Evolutionary conservation across 2,888 invertebrate species (phyloP), one percentile per base, ranked within the genome.

Genomic region (Heteromyza rotundicornis): DNA sequence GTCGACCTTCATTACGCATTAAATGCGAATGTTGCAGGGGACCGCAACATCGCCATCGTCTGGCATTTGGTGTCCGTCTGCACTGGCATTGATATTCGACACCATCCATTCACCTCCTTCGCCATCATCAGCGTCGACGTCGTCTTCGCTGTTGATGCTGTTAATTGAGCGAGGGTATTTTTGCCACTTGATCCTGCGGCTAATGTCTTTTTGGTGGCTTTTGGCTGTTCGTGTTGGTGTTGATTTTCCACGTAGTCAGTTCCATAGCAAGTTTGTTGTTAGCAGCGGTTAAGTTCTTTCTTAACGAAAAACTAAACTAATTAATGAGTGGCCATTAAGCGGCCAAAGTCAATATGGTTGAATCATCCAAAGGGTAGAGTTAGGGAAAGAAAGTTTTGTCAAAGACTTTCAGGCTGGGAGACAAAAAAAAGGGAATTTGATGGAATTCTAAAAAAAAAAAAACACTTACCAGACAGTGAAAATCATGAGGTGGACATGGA

Each of bases 241-340:
- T n/a, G 40, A 19, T 32, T 49, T n/a, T 17, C 12, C 12, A 27
- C 47, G 20, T 36, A 35, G 7, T 49, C 10, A 40, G 40, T 40
- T 40, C 12, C 5, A 14, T 7, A 7, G 27, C 5, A 27, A 27
- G 10, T 27, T 27, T 27, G 27, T 5, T 27, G 5, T 5, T 27
- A 10, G 27, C 27, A 27, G 10, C 5, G 10, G 27, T 27, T 27
- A 7, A 5, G 27, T 10, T 27, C 10, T 27, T 27, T 7, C 10
- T 27, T 32, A 14, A 14, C 32, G 47, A 35, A n/a, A 51, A 61
- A 57, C 57, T 57, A 32, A 61, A 53, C 59, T 62, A 58, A 62
- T 55, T 51, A 59, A 58, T 44, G 55, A 51, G 23, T 59, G 8
- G 50, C 55, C 50, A 62, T 55, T 59, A 55, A 24, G 35, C 23